Percentiles rank a stretch among this genome's conserved stretches.
Evolutionary conservation across 2,888 invertebrate species (phyloP).

Genomic region (Margaritifera margaritifera): DNA sequence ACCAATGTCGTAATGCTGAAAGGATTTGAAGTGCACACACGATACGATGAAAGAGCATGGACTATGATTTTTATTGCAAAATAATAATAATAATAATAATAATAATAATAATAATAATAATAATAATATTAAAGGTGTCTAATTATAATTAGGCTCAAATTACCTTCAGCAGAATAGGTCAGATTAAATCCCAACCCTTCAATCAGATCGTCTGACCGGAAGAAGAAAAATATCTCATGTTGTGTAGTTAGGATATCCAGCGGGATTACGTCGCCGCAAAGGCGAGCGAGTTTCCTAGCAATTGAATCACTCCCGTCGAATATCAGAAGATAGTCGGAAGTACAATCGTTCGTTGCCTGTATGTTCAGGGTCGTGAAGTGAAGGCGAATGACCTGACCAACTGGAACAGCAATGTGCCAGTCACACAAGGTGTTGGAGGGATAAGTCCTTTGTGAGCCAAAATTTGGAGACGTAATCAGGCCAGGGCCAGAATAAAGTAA

Average conservation of each 20-base stretch:
- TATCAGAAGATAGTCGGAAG: conserved; percentile 33
- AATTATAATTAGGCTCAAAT: background rate
- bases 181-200: conserved; percentile 50
- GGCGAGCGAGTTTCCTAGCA: conserved; percentile 24
- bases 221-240: conserved; percentile 41
- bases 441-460: conserved; percentile 21
- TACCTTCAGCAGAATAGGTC: conserved; percentile 31
- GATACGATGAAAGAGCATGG: no score
- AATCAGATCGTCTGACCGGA: conserved; percentile 37
- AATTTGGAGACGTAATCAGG: conserved; percentile 26
- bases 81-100: no score
- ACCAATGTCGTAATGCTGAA: no score
- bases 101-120: no score
- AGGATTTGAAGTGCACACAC: no score
- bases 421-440: conserved; percentile 23
- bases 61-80: no score
- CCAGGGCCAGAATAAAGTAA: conserved; percentile 4
- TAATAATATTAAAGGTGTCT: no score
- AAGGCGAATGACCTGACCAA: conserved; percentile 24
- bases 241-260: conserved; percentile 41
- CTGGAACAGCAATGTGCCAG: conserved; percentile 27
- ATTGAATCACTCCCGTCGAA: conserved; percentile 33
- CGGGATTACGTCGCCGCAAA: conserved; percentile 50
- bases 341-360: conserved; percentile 29
- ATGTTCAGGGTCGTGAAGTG: conserved; percentile 32